Conservation (phyloP, 2,797 vertebrate genomes). For the Iguana delicatissima region DNA sequence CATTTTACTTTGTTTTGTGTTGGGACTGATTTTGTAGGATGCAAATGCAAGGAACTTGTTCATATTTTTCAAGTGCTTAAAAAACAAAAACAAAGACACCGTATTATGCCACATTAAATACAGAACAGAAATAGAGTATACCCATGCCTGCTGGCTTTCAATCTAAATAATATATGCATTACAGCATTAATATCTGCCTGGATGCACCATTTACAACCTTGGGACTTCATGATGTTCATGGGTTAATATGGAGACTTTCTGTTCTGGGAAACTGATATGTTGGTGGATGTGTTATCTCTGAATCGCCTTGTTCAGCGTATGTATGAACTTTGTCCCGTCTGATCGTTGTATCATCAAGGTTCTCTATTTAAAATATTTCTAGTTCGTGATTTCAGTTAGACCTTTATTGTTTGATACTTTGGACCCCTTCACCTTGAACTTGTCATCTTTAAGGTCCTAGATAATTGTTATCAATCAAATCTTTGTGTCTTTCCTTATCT, state of each 20-base stretch:
- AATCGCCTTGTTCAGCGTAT: background rate
- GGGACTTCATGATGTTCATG: background rate
- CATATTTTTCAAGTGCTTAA: background rate
- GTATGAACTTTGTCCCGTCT: background rate
- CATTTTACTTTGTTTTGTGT: background rate
- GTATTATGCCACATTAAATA: background rate
- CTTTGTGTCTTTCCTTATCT: constrained; percentile 20
- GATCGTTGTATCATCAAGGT: background rate
- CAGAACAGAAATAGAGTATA: background rate
- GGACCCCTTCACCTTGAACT: background rate
- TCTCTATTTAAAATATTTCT: background rate
- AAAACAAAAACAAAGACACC: background rate
- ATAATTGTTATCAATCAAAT: constrained; percentile 30
- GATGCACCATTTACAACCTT: background rate
- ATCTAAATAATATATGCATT: background rate
- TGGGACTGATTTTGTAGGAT: background rate
- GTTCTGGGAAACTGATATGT: background rate
- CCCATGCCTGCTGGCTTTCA: background rate
- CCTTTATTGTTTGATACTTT: constrained; percentile 1
- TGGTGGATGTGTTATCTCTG: background rate
- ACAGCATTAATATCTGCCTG: background rate
- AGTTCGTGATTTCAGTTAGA: background rate
- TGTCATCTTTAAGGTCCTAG: constrained; percentile 13
- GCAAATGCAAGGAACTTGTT: background rate
- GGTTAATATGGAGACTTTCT: background rate